Evolutionary conservation across 1,140 invertebrate species (phyloP).

Genomic region (Stegodyphus dumicola): DNA sequence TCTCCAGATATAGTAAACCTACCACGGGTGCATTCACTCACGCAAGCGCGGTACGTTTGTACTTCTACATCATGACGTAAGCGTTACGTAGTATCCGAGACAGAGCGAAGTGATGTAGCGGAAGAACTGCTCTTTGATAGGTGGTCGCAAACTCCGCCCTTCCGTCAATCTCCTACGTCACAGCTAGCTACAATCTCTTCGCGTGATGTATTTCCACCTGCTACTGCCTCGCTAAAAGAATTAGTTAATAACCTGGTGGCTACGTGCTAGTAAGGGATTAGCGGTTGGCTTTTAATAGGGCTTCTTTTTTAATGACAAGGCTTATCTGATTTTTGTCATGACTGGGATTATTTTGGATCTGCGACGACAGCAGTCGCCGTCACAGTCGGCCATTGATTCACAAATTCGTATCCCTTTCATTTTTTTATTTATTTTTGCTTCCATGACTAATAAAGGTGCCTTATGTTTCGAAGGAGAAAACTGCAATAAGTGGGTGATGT

Average conservation of each 20-base stretch:
- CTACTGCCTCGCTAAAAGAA: constrained; percentile 5
- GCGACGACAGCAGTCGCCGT: no score
- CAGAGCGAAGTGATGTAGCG: constrained; percentile 27
- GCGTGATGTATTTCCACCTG: neutral
- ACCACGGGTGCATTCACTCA: neutral
- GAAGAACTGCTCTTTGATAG: constrained; percentile 24
- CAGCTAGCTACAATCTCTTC: neutral
- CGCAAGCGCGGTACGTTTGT: constrained; percentile 8
- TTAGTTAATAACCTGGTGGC: constrained; percentile 13
- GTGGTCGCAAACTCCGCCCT: constrained; percentile 22
- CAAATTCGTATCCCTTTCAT: no score
- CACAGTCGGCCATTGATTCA: no score
- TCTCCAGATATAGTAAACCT: neutral
- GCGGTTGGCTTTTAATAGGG: constrained; percentile 4
- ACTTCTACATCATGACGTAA: constrained; percentile 24
- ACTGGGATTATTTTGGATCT: no score
- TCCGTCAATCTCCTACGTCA: constrained; percentile 27
- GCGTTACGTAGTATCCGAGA: constrained; percentile 5
- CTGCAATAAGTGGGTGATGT: no score
- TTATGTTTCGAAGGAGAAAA: no score
- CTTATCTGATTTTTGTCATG: no score
- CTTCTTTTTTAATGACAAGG: neutral
- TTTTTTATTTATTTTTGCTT: no score
- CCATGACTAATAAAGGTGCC: no score
- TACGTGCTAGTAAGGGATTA: constrained; percentile 35